These are phyloP conservation scores for Sussaba pulchella DNA, from an alignment of 2,888 invertebrate species.

Conservation along the genomic window DNA sequence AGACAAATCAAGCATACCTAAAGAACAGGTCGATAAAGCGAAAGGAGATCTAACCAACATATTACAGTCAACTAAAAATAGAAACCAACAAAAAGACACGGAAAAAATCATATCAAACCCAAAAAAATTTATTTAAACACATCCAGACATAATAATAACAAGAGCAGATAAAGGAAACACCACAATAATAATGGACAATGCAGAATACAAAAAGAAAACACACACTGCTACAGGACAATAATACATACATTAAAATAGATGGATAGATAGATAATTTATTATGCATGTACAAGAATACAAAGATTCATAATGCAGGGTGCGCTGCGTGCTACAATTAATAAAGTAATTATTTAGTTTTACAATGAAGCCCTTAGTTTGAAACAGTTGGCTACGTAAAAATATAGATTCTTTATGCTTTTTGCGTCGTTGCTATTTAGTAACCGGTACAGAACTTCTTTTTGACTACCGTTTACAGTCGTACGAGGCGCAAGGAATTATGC, in stretches of 20 bases:
- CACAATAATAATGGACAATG: neutral
- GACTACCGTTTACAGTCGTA: no score
- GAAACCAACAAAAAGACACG: neutral
- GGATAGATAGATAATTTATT: no score
- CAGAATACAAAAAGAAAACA: neutral
- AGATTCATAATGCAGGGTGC: no score
- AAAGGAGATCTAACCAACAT: neutral
- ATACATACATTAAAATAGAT: neutral
- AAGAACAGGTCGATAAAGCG: neutral
- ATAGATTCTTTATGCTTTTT: neutral
- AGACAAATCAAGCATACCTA: neutral
- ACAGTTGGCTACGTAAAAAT: conserved; percentile 6
- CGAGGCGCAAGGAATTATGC: no score
- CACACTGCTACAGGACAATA: neutral
- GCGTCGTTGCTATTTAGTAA: conserved; percentile 1
- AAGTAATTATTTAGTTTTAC: neutral
- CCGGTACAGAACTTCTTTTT: neutral
- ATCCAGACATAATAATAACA: neutral
- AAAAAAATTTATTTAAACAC: neutral
- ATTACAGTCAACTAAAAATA: neutral
- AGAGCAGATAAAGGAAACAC: conserved; percentile 21
- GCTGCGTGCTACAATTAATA: no score
- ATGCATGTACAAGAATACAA: neutral
- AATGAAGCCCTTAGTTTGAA: conserved; percentile 14
- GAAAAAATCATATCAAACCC: neutral